Evolutionary conservation across 2,888 invertebrate species (phyloP), one percentile per base, ranked within the genome.

Genomic region (Agrochola lychnidis): DNA sequence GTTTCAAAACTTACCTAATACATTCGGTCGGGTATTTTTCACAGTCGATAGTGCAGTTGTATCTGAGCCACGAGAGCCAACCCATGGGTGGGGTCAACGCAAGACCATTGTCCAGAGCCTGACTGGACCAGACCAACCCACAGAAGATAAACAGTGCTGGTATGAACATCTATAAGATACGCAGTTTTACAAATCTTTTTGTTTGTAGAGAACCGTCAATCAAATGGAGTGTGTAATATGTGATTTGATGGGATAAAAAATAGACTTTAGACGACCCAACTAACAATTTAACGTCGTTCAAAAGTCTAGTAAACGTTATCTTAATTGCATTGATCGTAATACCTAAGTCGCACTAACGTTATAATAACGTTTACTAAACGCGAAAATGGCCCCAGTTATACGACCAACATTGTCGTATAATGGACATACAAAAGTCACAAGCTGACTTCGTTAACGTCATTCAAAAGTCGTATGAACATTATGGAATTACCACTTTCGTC

Each of bases 31-130:
- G 98, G 87, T 97, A 97, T 64, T 95, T 95, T 45, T 95, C 93
- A 91, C 98, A 98, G 91, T 98, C 97, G 0, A 94, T 97, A 79
- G 97, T 97, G 89, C 98, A 98, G 57, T 97, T 92, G 90, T 97
- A 98, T 81, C 97, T 91, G 86, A 98, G 97, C 98, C 98, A 98
- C 0, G 97, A 97, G 86, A 98, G 94, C 98, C 98, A 98, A 42
- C 98, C 98, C 98, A 98, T 98, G 0, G 98, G 98, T 0, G 98
- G 98, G 1, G 97, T 98, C 73, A 95, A 89, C 0, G 97, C 97
- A 70, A 98, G 90, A 0, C 98, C 98, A 92, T 98, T 98, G 86
- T 98, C 97, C 78, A 98, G 89, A 0, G 93, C 91, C 30, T 85
- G 57, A 12, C 77, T 82, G 4, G 88, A 76, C 4, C 90, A 79